Evolutionary conservation across 1,140 invertebrate genomes (phyloP).

Genomic region (Argopecten irradians): DNA sequence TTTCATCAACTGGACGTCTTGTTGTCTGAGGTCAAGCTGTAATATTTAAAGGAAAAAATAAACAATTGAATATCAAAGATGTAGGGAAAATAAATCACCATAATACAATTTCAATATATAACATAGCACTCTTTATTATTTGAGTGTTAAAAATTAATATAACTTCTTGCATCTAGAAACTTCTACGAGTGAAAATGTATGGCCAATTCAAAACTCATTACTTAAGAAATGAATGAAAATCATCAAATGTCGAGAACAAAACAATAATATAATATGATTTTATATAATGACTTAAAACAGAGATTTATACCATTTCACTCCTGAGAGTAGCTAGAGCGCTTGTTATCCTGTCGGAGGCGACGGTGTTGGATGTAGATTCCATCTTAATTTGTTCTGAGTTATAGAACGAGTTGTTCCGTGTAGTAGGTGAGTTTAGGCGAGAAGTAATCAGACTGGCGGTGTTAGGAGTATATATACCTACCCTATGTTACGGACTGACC

Average conservation of each 20-base stretch:
- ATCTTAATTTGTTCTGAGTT: neutral
- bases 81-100: no score
- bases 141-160: no score
- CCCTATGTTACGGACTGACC: neutral
- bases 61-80: no score
- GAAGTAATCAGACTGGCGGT: neutral
- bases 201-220: no score
- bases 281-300: no score
- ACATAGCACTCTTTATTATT: no score
- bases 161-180: no score
- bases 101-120: no score
- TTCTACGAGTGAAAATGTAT: no score
- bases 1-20: conserved; percentile 55
- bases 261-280: no score
- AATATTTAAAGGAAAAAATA: neutral
- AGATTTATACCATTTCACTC: neutral
- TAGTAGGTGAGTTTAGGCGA: neutral
- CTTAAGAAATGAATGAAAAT: no score
- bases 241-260: no score
- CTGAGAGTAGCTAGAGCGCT: neutral
- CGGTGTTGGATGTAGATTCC: neutral
- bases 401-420: neutral
- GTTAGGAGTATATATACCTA: neutral
- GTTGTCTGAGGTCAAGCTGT: conserved; percentile 50
- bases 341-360: neutral